Percentiles rank a stretch among this genome's conserved stretches.
These are phyloP conservation scores for Notarius lentiginosus DNA, from an alignment of 2,113 vertebrate genomes.

Conservation along the genomic window DNA sequence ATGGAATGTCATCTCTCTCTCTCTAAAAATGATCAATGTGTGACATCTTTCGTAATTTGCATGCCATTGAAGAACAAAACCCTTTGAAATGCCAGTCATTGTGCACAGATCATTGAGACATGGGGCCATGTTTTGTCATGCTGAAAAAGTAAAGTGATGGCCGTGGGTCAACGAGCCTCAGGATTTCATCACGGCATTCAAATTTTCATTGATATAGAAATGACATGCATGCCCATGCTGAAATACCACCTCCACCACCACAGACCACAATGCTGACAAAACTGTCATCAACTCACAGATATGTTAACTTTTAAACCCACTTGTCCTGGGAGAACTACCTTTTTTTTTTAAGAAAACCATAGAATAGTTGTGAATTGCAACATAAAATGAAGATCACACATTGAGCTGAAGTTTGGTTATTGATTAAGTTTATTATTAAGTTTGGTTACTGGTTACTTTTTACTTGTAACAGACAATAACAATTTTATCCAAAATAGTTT, in stretches of 20 bases:
- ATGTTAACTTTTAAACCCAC: background rate
- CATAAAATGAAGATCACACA: no score
- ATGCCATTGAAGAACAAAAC: background rate
- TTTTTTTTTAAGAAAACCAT: no score
- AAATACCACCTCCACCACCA: background rate
- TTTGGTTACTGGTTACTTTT: no score
- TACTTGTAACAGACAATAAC: no score
- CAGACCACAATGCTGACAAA: background rate
- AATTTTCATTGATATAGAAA: background rate
- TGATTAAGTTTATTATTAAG: no score
- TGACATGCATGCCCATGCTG: background rate
- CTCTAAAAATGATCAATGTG: background rate
- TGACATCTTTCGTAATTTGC: background rate
- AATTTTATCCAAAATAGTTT: no score
- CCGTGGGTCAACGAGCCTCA: background rate
- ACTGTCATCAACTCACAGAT: background rate
- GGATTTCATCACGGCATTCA: background rate
- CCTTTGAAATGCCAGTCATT: background rate
- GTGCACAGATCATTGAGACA: background rate
- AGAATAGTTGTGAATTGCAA: no score
- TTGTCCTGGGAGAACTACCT: no score
- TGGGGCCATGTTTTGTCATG: background rate
- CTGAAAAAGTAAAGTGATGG: background rate
- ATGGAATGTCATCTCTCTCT: background rate
- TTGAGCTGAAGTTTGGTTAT: no score